Evolutionary conservation across 2,113 vertebrate species (phyloP).

Genomic region (Entelurus aequoreus): DNA sequence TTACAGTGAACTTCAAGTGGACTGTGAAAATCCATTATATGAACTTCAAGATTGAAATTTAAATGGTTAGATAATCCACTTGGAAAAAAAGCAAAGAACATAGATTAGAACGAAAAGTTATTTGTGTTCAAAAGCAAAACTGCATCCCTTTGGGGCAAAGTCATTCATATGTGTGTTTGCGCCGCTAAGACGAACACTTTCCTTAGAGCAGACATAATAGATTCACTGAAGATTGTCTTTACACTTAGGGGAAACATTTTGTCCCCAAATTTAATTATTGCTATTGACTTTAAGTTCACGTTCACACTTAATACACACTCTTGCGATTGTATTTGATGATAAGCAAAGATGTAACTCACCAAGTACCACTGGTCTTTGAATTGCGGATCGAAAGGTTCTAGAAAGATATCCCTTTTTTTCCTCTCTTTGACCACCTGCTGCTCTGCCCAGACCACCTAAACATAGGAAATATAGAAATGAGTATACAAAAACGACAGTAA

Average conservation of each 20-base stretch:
- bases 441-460: constrained; percentile 88
- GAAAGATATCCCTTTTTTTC: constrained; percentile 83
- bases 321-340: background rate
- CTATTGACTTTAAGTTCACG: constrained; percentile 27
- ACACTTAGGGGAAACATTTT: constrained; percentile 10
- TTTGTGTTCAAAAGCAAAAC: background rate
- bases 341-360: constrained; percentile 69
- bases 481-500: background rate
- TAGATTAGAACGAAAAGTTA: background rate
- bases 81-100: background rate
- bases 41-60: constrained; percentile 23
- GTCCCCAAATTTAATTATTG: constrained; percentile 24
- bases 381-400: constrained; percentile 85
- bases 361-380: constrained; percentile 96
- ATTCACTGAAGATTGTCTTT: constrained; percentile 25
- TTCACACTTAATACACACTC: constrained; percentile 3
- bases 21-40: constrained; percentile 52
- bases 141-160: background rate
- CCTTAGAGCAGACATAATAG: constrained; percentile 10
- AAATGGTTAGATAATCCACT: constrained; percentile 10
- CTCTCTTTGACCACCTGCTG: constrained; percentile 87
- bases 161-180: background rate
- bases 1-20: constrained; percentile 43
- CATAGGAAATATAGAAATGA: constrained; percentile 11
- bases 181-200: constrained; percentile 28